Base-by-base conservation (phyloP, 2,113 vertebrate genomes). In the Camarhynchus parvulus region DNA sequence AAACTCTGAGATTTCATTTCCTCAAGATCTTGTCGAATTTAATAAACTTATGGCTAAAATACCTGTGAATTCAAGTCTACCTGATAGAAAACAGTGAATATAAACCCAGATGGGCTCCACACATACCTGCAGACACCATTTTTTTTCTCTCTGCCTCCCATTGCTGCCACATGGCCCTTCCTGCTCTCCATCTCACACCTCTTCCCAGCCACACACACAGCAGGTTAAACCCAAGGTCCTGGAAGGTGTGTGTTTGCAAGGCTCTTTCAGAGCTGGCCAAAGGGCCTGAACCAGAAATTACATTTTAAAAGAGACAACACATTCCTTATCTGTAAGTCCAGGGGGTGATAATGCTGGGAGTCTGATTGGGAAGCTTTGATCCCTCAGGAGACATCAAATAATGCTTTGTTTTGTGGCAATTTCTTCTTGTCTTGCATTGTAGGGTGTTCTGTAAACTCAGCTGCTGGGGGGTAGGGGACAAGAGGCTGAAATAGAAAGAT, bases 361-460 rank as follows among this genome's bases (percentile, higher is more conserved):
- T 56, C 69, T 64, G 66, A 58, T 5, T 74, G 79, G 70, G 58
- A 82, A 69, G 52, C 22, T 76, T 55, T 22, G 62, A 35, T 94
- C 73, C 83, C 70, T 83, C 44, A 39, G 79, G 59, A 91, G 68
- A 72, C 49, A 53, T 37, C 58, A 77, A 84, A 69, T 79, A 76
- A 83, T 81, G 62, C 55, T 80, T 59, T 33, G 80, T 87, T 94
- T 85, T 46, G 4, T 66, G 56, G 63, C 61, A 86, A 81, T 90
- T 96, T 94, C 80, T 95, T 58, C 52, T 81, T 73, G 25, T 84
- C 58, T 73, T 33, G 52, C 68, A 74, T 91, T 93, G 41, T 50
- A 83, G 63, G 59, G 42, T 75, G 58, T 73, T 91, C 42, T 62
- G 10, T 27, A 37, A 74, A 55, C 39, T 61, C 28, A 35, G 27